phyloP scores from a whole-genome alignment of 2,888 invertebrate species.

The Drosophila crucigera region DNA sequence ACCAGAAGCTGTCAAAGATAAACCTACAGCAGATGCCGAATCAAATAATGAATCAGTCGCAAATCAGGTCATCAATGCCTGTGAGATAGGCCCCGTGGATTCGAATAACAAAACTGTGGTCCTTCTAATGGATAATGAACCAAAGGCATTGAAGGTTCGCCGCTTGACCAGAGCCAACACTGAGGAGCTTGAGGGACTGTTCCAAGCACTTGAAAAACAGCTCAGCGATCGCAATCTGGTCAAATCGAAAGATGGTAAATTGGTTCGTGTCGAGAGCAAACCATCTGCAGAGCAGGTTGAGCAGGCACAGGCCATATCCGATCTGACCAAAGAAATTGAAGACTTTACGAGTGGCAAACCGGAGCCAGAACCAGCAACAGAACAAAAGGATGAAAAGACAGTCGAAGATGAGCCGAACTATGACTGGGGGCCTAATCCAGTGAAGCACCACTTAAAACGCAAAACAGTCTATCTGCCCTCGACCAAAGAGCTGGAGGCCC shows the following conservation, averaged over 20 bases:
- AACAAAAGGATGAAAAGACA: slow-evolving; percentile 10
- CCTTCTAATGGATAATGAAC: slow-evolving; percentile 80
- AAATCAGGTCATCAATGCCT: slow-evolving; percentile 37
- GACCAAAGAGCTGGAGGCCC: slow-evolving; percentile 82
- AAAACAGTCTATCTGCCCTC: slow-evolving; percentile 81
- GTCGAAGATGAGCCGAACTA: slow-evolving; percentile 47
- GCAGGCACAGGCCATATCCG: slow-evolving; percentile 71
- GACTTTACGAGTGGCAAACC: slow-evolving; percentile 62
- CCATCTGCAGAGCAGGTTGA: slow-evolving; percentile 49
- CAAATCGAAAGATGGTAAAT: slow-evolving; percentile 68
- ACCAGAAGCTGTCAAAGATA: slow-evolving; percentile 5
- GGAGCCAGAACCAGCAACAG: background rate
- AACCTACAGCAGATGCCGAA: background rate
- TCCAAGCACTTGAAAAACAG: slow-evolving; percentile 82
- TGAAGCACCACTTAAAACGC: slow-evolving; percentile 80
- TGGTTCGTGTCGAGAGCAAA: slow-evolving; percentile 49
- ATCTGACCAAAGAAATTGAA: slow-evolving; percentile 77
- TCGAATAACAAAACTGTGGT: slow-evolving; percentile 80
- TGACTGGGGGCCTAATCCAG: slow-evolving; percentile 82
- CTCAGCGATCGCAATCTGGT: slow-evolving; percentile 74
- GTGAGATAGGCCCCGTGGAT: slow-evolving; percentile 62
- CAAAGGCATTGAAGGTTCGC: slow-evolving; percentile 78
- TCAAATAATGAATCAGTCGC: background rate
- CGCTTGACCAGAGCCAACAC: slow-evolving; percentile 82
- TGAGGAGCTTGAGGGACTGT: slow-evolving; percentile 80